These are phyloP conservation scores for Tipula lateralis DNA, from an alignment of 2,888 invertebrate genomes.

Conservation along the genomic window DNA sequence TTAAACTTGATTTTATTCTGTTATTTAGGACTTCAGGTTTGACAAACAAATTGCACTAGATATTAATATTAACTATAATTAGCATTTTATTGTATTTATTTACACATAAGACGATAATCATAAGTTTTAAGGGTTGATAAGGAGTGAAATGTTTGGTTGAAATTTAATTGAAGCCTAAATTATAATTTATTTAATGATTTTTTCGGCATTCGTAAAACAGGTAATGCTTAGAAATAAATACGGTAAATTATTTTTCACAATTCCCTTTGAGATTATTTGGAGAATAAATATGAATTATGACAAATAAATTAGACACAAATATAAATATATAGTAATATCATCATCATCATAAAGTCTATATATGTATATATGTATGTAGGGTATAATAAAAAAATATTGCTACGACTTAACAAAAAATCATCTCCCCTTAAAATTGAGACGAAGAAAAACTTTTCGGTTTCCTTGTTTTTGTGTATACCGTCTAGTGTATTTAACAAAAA, in stretches of 20 bases:
- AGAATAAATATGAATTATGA: neutral
- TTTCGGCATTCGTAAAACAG: neutral
- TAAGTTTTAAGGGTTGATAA: neutral
- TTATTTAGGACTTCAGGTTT: neutral
- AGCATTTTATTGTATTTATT: neutral
- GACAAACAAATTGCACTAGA: neutral
- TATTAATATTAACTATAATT: neutral
- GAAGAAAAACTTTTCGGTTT: neutral
- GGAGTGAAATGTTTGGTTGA: neutral
- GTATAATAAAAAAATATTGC: neutral
- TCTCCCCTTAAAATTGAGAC: neutral
- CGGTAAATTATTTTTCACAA: neutral
- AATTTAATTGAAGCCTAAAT: neutral
- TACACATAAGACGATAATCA: neutral
- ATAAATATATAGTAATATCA: neutral
- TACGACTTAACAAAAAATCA: neutral
- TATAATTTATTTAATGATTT: neutral
- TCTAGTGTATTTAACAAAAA: constrained; percentile 11
- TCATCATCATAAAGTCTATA: neutral
- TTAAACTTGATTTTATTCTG: neutral
- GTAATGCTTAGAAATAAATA: neutral
- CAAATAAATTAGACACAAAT: neutral
- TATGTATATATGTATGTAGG: neutral
- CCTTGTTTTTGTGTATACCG: neutral
- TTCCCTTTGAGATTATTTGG: neutral